A percentile compares a stretch with the other conserved stretches of the same genome.
These are phyloP conservation scores for Philaethria dido DNA, from an alignment of 2,888 invertebrate genomes.

Conservation along the genomic window DNA sequence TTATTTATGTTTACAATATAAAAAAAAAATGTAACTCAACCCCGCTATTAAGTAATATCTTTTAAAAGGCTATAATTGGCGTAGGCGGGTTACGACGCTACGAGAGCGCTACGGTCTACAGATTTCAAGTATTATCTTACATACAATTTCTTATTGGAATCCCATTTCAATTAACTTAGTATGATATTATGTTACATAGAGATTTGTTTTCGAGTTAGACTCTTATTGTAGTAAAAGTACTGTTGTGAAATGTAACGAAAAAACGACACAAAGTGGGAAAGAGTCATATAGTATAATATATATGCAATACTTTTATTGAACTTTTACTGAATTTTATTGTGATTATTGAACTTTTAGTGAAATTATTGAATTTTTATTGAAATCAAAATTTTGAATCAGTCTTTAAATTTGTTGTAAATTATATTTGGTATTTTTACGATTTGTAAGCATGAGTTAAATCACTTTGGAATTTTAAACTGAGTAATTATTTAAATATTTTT, in stretches of 20 bases:
- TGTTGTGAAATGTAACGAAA: too few species aligned
- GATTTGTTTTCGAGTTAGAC: neutral
- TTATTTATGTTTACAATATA: too few species aligned
- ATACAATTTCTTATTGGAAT: constrained; percentile 18
- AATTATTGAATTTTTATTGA: neutral
- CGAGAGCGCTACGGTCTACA: constrained; percentile 7
- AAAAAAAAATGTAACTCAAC: neutral
- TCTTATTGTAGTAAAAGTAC: too few species aligned
- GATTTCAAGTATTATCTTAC: constrained; percentile 2
- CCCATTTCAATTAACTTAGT: neutral
- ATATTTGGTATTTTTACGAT: too few species aligned
- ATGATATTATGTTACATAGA: neutral
- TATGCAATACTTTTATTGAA: too few species aligned
- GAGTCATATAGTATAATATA: too few species aligned
- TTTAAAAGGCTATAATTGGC: constrained; percentile 1
- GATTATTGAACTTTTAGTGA: neutral
- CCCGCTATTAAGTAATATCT: neutral
- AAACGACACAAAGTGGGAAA: too few species aligned
- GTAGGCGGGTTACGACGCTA: constrained; percentile 33
- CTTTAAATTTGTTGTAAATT: too few species aligned
- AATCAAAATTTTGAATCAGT: too few species aligned
- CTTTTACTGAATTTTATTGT: too few species aligned
- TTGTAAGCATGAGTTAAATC: too few species aligned
- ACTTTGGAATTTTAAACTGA: too few species aligned
- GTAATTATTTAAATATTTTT: neutral